A percentile compares a stretch with the other conserved stretches of the same genome.
These are phyloP conservation scores for Haplotaxodon microlepis DNA, from an alignment of 2,113 vertebrate genomes.

Conservation along the genomic window DNA sequence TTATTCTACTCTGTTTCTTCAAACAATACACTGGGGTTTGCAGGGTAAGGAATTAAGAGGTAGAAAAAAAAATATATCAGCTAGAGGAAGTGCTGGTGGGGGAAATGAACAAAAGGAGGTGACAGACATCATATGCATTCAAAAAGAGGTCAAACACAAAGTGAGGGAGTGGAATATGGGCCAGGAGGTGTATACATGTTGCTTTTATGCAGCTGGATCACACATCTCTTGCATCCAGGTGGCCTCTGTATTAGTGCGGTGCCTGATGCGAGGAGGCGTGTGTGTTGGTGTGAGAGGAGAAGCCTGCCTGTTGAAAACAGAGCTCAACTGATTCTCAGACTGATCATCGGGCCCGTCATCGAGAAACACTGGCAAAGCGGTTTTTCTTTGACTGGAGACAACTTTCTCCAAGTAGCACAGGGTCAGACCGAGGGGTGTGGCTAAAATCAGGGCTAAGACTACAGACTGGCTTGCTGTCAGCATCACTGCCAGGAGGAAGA, in stretches of 20 bases:
- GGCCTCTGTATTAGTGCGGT: neutral
- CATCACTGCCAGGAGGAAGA: conserved; percentile 80
- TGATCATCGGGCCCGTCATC: neutral
- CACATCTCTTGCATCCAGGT: conserved; percentile 79
- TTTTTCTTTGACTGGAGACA: conserved; percentile 42
- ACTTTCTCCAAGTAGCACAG: conserved; percentile 89
- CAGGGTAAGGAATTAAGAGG: neutral
- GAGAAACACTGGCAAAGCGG: neutral
- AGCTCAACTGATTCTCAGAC: neutral
- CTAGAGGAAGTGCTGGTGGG: neutral
- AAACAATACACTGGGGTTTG: neutral
- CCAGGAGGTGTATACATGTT: neutral
- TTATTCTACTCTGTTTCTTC: neutral
- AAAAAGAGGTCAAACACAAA: neutral
- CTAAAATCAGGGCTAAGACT: conserved; percentile 81
- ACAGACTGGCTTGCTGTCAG: conserved; percentile 89
- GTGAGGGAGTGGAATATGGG: neutral
- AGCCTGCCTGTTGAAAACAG: neutral
- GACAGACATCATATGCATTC: neutral
- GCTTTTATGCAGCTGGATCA: conserved; percentile 71
- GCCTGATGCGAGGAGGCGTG: conserved; percentile 31
- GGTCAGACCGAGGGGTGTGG: conserved; percentile 87
- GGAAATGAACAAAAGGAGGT: neutral
- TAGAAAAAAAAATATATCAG: neutral
- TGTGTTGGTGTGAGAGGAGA: neutral